Evolutionary conservation across 64 coral and sea anemone genomes (phyloP), one percentile per base, ranked within the genome.

Genomic region (Stichodactyla helianthus): DNA sequence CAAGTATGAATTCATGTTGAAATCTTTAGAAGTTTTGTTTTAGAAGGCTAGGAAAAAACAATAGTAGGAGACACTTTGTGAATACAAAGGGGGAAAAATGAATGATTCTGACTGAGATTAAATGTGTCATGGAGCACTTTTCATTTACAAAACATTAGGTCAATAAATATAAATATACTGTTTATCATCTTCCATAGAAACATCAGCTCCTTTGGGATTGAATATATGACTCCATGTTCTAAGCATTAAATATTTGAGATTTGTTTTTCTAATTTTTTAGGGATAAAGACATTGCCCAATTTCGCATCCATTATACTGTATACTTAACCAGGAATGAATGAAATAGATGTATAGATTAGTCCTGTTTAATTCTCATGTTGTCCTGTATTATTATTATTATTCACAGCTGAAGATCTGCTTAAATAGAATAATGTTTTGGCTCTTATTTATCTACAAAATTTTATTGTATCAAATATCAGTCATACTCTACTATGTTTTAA

Each of bases 101-200:
- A 4, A 62, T 18, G 18, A 18, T 62, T 13, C 22, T 20, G 6
- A 5, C 15, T 74, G 27, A 8, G 10, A 74, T 14, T 31, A 31
- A 27, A 31, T 7, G 6, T 19, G 25, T 4, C 3, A 6, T 27
- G 12, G 68, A 31, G 10, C 68, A 74, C 68, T 74, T 27, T 74
- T 74, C 68, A 74, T 74, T 74, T 74, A 74, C 68, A 27, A 74
- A 31, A 9, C 68, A 74, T 74, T 27, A 74, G 20, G 68, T 74
- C 27, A 74, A 74, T 74, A 74, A 74, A 4, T 1, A 19, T 74
- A 65, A 65, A n/a, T 65, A 13, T 23, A 13, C 13, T 65, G 26
- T 74, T 0, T 9, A 10, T 27, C 31, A 74, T 74, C 12, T 74
- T 74, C 68, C 10, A 74, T 74, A 23, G 68, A 74, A 74, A 74